A percentile compares a stretch with the other conserved stretches of the same genome.
These are phyloP conservation scores for Helostoma temminkii DNA, from an alignment of 2,797 vertebrate species.

Conservation along the genomic window DNA sequence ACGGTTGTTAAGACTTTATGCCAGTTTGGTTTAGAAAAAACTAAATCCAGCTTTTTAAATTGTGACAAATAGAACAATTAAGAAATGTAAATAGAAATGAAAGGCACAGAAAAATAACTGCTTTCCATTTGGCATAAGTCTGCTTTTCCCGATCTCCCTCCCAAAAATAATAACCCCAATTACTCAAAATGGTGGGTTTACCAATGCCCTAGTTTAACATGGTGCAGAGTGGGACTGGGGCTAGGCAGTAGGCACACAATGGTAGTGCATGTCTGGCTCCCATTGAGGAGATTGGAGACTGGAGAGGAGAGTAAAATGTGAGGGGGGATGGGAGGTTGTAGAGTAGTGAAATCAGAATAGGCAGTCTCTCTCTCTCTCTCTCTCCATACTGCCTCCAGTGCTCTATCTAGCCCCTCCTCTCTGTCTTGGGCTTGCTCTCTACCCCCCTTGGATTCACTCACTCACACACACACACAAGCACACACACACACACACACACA, in stretches of 20 bases:
- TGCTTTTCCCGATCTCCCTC: conserved; percentile 12
- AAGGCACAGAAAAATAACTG: neutral
- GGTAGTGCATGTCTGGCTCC: conserved; percentile 78
- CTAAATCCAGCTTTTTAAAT: conserved; percentile 12
- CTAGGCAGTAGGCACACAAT: conserved; percentile 78
- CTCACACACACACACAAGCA: conserved; percentile 38
- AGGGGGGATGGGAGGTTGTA: conserved; percentile 79
- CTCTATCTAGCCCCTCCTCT: conserved; percentile 70
- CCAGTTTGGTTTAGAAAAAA: conserved; percentile 2
- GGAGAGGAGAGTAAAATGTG: conserved; percentile 75
- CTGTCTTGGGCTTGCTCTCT: conserved; percentile 62
- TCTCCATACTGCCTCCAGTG: conserved; percentile 64
- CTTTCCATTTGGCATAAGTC: conserved; percentile 21
- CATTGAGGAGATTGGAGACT: conserved; percentile 78
- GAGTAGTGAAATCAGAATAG: conserved; percentile 80
- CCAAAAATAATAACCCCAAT: conserved; percentile 63
- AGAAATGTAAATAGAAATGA: neutral
- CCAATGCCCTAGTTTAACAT: conserved; percentile 78
- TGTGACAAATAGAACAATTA: neutral
- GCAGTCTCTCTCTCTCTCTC: conserved; percentile 54
- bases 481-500: conserved; percentile 40
- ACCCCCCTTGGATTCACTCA: conserved; percentile 45
- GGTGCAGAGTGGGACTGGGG: conserved; percentile 72
- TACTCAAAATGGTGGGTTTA: conserved; percentile 79
- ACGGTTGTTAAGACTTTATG: conserved; percentile 17